phyloP scores from a whole-genome alignment of 1,140 invertebrate species.

The Magallana ariakensis region DNA sequence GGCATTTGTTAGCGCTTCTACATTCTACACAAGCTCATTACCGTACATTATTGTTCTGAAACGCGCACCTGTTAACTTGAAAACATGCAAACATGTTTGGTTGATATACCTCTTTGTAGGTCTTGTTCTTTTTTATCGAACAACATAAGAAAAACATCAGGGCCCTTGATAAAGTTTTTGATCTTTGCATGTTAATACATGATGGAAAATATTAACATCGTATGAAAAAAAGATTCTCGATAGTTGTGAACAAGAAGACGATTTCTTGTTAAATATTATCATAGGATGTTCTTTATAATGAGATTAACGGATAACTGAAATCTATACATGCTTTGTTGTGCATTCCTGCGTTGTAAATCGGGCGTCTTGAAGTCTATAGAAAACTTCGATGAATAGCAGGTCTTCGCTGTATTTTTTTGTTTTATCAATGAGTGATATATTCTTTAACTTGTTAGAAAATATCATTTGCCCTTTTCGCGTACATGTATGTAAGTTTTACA shows the following conservation, averaged over 20 bases:
- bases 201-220: constrained; percentile 3
- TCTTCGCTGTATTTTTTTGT: no score
- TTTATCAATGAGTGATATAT: no score
- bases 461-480: no score
- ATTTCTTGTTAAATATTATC: neutral
- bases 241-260: neutral
- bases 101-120: neutral
- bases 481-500: no score
- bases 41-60: constrained; percentile 19
- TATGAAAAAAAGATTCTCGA: neutral
- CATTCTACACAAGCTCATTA: neutral
- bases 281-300: neutral
- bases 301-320: constrained; percentile 5
- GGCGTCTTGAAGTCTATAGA: constrained; percentile 1
- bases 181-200: neutral
- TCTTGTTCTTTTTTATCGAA: neutral
- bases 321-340: constrained; percentile 10
- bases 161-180: neutral
- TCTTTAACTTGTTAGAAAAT: no score
- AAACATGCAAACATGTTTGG: neutral
- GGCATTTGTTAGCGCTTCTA: constrained; percentile 7
- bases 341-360: constrained; percentile 16
- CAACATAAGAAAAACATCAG: neutral
- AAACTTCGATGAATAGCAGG: no score
- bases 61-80: constrained; percentile 13